Percentiles rank a stretch among this genome's conserved stretches.
Conservation (phyloP, 2,888 invertebrate genomes). For the Coleophora deauratella region DNA sequence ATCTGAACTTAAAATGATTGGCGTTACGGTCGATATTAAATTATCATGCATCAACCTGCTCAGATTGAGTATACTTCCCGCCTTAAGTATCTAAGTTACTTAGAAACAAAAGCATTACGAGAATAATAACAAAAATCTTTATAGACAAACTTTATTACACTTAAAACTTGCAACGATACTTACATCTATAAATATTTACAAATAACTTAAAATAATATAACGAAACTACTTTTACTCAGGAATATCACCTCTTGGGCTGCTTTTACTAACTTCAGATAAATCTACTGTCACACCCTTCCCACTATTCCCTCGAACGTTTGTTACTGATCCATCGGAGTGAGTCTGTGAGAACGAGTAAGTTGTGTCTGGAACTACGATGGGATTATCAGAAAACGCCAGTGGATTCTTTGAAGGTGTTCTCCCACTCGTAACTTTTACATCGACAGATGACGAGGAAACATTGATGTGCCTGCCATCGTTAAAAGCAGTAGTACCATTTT, state of each 20-base stretch:
- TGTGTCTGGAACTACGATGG: constrained; percentile 17
- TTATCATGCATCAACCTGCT: too few species aligned
- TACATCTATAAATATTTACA: not conserved
- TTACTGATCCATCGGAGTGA: constrained; percentile 17
- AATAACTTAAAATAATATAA: not conserved
- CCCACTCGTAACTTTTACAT: not conserved
- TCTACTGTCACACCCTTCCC: constrained; percentile 12
- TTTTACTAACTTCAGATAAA: too few species aligned
- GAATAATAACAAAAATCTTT: too few species aligned
- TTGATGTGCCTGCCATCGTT: not conserved
- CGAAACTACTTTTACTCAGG: not conserved
- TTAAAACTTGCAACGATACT: not conserved
- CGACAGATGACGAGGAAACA: not conserved
- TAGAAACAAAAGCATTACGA: too few species aligned
- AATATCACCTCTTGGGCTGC: constrained; percentile 3
- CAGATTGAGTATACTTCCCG: too few species aligned
- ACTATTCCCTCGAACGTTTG: constrained; percentile 12
- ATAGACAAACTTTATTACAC: not conserved
- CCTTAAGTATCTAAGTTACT: too few species aligned
- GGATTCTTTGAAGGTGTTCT: not conserved
- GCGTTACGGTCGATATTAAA: too few species aligned
- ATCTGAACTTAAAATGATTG: too few species aligned
- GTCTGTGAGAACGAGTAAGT: constrained; percentile 18
- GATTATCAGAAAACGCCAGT: constrained; percentile 8
- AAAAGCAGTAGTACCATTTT: constrained; percentile 2